These are phyloP conservation scores for Buceros bicornis DNA, from an alignment of 2,797 vertebrate genomes.

Conservation along the genomic window DNA sequence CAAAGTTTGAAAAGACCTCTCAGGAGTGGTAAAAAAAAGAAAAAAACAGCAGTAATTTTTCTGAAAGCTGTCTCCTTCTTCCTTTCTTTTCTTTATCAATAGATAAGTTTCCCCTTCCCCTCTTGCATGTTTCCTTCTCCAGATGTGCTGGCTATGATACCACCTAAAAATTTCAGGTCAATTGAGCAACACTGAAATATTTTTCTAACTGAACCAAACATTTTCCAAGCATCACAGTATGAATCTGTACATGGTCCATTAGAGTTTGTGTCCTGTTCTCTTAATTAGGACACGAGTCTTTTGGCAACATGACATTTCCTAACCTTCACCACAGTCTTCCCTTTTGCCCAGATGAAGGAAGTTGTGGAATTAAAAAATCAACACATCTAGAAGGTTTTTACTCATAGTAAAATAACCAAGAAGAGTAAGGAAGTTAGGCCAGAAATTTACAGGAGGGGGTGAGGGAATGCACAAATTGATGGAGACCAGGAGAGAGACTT, in stretches of 20 bases:
- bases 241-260: neutral
- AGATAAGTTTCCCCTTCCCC: neutral
- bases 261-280: neutral
- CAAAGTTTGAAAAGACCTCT: neutral
- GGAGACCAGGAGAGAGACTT: neutral
- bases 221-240: neutral
- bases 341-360: neutral
- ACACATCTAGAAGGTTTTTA: neutral
- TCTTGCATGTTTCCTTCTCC: neutral
- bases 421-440: neutral
- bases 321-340: neutral
- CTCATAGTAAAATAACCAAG: neutral
- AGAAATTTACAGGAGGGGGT: neutral
- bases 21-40: neutral
- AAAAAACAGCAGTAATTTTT: neutral
- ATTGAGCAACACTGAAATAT: neutral
- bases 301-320: neutral
- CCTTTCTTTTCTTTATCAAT: neutral
- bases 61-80: neutral
- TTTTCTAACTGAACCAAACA: neutral
- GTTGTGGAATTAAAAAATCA: rapidly evolving
- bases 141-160: neutral
- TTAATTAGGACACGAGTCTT: neutral
- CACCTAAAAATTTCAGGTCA: neutral
- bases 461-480: neutral